These are phyloP conservation scores for Platycheirus rosarum DNA, from an alignment of 2,888 invertebrate genomes.

Conservation along the genomic window DNA sequence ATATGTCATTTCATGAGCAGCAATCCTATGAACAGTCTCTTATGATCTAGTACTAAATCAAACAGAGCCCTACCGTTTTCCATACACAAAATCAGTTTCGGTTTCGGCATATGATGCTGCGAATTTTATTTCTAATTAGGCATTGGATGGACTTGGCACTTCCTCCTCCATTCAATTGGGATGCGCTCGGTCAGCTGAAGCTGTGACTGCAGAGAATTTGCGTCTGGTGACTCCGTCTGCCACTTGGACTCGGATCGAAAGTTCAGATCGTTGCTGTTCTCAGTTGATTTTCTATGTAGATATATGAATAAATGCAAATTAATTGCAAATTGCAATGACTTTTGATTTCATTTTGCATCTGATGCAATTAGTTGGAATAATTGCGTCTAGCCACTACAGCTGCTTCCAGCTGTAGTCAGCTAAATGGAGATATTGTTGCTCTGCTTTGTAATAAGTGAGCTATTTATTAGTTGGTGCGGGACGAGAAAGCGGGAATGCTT, in stretches of 20 bases:
- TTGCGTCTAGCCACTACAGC: conserved; percentile 68
- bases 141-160: conserved; percentile 45
- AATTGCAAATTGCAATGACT: conserved; percentile 72
- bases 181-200: conserved; percentile 19
- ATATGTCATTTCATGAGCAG: too few relatives aligned
- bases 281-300: conserved; percentile 38
- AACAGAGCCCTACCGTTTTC: too few relatives aligned
- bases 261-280: conserved; percentile 2
- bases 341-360: conserved; percentile 72
- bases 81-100: too few relatives aligned
- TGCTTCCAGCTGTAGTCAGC: conserved; percentile 33
- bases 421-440: conserved; percentile 29
- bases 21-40: too few relatives aligned
- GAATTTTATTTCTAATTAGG: conserved; percentile 53
- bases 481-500: conserved; percentile 45
- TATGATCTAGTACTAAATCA: too few relatives aligned
- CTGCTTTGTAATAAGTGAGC: conserved; percentile 11
- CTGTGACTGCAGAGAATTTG: background rate
- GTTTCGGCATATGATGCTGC: too few relatives aligned
- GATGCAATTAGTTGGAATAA: conserved; percentile 71
- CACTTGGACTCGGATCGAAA: conserved; percentile 21
- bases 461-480: background rate
- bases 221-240: conserved; percentile 14
- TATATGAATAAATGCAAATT: conserved; percentile 68
- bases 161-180: conserved; percentile 43